phyloP scores from a whole-genome alignment of 2,113 vertebrate species.

The Cyanoliseus patagonus region DNA sequence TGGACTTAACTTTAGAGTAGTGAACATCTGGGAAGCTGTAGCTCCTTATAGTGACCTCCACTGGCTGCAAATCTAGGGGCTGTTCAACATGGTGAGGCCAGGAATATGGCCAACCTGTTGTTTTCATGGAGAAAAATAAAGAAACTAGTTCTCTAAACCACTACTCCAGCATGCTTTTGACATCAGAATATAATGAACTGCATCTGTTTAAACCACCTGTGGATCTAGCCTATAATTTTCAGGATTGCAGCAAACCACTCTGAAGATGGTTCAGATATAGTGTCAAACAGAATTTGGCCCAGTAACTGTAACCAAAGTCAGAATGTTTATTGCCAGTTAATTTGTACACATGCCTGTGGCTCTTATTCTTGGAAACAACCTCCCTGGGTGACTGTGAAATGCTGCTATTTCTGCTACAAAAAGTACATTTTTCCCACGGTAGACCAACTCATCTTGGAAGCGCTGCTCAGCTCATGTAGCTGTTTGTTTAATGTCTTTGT shows the following conservation, averaged over 20 bases:
- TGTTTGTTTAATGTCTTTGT: background rate
- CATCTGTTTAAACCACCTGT: slow-evolving; percentile 23
- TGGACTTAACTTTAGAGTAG: background rate
- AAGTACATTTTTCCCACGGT: slow-evolving; percentile 9
- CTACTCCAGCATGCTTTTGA: background rate
- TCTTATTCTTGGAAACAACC: slow-evolving; percentile 43
- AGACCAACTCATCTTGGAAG: slow-evolving; percentile 26
- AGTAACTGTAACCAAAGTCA: slow-evolving; percentile 19
- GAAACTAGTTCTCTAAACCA: background rate
- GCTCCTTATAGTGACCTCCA: background rate
- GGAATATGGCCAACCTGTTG: background rate
- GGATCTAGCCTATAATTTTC: background rate
- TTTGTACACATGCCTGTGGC: slow-evolving; percentile 53
- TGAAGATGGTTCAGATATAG: slow-evolving; percentile 12
- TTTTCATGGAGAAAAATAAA: background rate
- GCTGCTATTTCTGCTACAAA: slow-evolving; percentile 47
- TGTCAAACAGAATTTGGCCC: background rate
- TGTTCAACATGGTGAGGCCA: background rate
- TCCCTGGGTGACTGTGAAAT: slow-evolving; percentile 15
- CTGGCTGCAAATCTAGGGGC: background rate
- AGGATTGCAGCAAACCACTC: background rate
- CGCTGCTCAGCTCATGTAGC: background rate
- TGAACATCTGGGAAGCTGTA: background rate
- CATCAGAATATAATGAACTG: background rate
- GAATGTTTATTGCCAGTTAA: slow-evolving; percentile 41